Evolutionary conservation across 2,113 vertebrate species (phyloP).

Genomic region (Rhodinocichla rosea): DNA sequence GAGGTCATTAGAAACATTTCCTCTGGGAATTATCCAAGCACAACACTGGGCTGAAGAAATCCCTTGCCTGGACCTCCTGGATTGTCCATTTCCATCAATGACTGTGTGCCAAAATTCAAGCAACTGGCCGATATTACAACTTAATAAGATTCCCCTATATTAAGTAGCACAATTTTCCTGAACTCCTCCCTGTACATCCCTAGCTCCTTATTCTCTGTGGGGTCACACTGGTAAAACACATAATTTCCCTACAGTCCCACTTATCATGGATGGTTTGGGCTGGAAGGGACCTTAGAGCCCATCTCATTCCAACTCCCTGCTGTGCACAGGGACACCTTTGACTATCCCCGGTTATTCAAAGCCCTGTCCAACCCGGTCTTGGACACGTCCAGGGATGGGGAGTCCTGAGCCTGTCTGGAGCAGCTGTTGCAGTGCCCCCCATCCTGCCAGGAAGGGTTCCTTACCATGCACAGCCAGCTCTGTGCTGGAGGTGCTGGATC

Average conservation of each 20-base stretch:
- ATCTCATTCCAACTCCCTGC: not conserved
- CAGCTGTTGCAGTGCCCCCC: rapidly evolving
- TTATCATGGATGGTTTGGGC: not conserved
- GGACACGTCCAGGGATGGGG: not conserved
- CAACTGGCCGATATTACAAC: not conserved
- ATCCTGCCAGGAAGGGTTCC: not conserved
- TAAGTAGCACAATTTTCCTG: not conserved
- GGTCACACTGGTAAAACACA: not conserved
- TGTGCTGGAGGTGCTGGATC: constrained; percentile 74
- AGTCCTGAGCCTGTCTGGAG: not conserved
- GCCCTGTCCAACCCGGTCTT: rapidly evolving
- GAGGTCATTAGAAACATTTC: not conserved
- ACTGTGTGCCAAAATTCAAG: not conserved
- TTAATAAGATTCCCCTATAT: not conserved
- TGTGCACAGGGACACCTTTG: rapidly evolving
- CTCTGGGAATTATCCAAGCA: not conserved
- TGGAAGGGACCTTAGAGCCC: not conserved
- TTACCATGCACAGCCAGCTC: constrained; percentile 84
- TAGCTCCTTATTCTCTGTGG: not conserved
- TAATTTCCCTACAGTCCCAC: not conserved
- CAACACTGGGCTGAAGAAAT: not conserved
- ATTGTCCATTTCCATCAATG: not conserved
- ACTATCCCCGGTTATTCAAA: not conserved
- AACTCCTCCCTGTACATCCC: not conserved
- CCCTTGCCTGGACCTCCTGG: not conserved